Evolutionary conservation across 2,888 invertebrate species (phyloP), one percentile per base, ranked within the genome.

Genomic region (Trisateles emortualis): DNA sequence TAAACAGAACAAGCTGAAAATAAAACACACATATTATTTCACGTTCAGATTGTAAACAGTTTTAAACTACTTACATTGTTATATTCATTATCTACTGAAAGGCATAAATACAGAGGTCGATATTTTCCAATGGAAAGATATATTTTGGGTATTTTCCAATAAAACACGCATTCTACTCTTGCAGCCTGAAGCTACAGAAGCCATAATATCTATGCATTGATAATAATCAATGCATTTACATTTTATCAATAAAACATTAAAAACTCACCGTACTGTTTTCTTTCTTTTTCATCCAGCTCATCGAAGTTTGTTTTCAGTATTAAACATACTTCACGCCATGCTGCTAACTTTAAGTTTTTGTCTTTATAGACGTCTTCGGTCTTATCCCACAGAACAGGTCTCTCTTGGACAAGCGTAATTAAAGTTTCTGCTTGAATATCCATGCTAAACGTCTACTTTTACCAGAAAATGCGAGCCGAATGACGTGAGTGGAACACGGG

Each of bases 241-340:
- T 54, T 55, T 57, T 57, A 53, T 62, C 51, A 67, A 54, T 57
- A 60, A 68, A 65, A 63, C 45, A 59, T 65, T 57, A 59, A 65
- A 65, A 65, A 68, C 67, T 65, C 59, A 68, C 66, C 62, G 56
- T 65, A 71, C 59, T 63, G 57, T 64, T 68, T 61, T 68, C 68
- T 68, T 65, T 65, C 59, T 68, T 67, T 68, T 65, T 67, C 63
- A 9, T 68, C 64, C 59, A 68, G 61, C 60, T 71, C 62, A 48
- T 68, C 67, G 63, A 71, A 69, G 67, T 72, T 64, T 63, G 59
- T 62, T 64, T 64, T 68, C 56, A 71, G 63, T 62, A 67, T 60
- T 64, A 63, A 65, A 66, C 67, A 72, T 68, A 72, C 61, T 72
- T 68, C 66, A 59, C 66, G 64, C 64, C 67, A 60, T 60, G 66